Conservation (phyloP, 1,140 invertebrate species). For the Zaprionus davidi region DNA sequence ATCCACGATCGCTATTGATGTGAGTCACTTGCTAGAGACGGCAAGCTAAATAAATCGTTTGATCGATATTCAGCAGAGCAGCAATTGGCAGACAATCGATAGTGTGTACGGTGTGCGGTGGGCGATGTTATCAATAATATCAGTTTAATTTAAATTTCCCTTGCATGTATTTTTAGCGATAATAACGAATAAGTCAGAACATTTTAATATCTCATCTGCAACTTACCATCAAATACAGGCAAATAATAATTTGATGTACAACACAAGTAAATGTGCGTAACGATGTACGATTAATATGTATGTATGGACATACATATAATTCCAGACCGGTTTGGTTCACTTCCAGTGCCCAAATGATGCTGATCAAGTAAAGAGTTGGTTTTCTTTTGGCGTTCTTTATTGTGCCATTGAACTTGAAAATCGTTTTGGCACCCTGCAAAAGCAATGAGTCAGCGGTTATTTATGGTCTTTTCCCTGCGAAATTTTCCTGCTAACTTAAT, state of each 20-base stretch:
- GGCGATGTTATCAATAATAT: not conserved
- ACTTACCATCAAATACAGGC: not conserved
- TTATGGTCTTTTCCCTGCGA: slow-evolving; percentile 30
- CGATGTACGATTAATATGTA: not conserved
- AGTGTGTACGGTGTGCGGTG: not conserved
- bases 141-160: not conserved
- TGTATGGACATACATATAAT: not conserved
- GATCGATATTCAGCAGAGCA: not conserved
- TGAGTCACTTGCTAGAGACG: not conserved
- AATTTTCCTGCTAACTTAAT: slow-evolving; percentile 46
- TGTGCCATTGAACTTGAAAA: slow-evolving; percentile 27
- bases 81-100: not conserved
- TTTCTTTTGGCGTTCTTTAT: slow-evolving; percentile 20
- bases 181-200: too few species aligned
- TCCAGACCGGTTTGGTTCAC: slow-evolving; percentile 36
- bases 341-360: not conserved
- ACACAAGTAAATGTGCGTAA: not conserved
- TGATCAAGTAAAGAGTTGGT: slow-evolving; percentile 4
- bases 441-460: slow-evolving; percentile 17
- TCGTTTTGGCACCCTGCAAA: slow-evolving; percentile 19
- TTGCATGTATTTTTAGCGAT: not conserved
- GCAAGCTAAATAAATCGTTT: not conserved
- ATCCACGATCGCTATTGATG: not conserved
- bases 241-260: not conserved
- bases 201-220: too few species aligned